Base-by-base conservation (phyloP, 2,888 invertebrate species). In the Dione vanillae region DNA sequence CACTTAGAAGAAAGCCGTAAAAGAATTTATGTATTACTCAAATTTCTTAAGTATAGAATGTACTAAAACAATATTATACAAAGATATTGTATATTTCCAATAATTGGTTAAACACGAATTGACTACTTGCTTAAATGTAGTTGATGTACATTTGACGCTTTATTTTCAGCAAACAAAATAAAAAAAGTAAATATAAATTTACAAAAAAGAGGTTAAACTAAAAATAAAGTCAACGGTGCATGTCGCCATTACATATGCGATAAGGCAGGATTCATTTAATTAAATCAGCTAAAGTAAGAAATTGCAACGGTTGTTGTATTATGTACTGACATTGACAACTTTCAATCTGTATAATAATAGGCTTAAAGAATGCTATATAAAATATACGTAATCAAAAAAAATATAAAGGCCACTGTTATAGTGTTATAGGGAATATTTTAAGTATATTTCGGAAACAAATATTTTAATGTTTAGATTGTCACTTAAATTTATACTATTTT, bases 211-310 rank as follows among this genome's bases (percentile, higher is more conserved):
- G 35, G 45, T 10, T 11, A 45, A 10, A 10, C 45, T 45, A 35
- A 61, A 45, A 61, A 45, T 27, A 35, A 61, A 45, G 0, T 45
- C 45, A 61, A 45, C 45, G 35, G 27, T 61, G 45, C 61, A 45
- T 45, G 35, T 61, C 61, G 61, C 45, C 45, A 45, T 20, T 45
- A 43, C 11, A 43, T 43, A 27, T 35, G 35, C 16, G 5, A 61
- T 61, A 45, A 61, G 61, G 27, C 45, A 35, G 61, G 61, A 61
- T 45, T 45, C 27, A 16, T 45, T 45, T 61, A 27, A 61, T 45
- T n/a, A 11, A 45, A 45, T n/a, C 7, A 35, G 45, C 27, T 43
- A 61, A 27, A 10, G 7, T 35, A 35, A 61, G 61, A 16, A 35
- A 45, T 35, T 45, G 56, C 37, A 40, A 16, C 56, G 10, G 11